Evolutionary conservation across 2,888 invertebrate species (phyloP).

Genomic region (Brassicogethes aeneus): DNA sequence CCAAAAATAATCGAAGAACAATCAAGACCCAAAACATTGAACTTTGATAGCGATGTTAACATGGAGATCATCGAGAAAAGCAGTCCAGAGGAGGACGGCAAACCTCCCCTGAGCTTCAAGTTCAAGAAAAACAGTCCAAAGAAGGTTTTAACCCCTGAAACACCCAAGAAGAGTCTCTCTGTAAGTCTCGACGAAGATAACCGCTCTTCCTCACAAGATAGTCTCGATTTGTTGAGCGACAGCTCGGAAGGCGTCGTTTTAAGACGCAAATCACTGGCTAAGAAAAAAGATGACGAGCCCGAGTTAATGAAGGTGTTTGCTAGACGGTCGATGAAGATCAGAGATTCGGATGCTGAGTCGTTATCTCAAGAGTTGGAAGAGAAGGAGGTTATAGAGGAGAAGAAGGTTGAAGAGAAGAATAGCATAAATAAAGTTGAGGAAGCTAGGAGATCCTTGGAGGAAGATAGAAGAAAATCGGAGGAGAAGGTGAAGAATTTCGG

Average conservation of each 20-base stretch:
- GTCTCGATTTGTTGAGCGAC: slow-evolving; percentile 33
- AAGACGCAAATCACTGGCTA: slow-evolving; percentile 47
- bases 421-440: slow-evolving; percentile 23
- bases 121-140: slow-evolving; percentile 24
- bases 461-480: slow-evolving; percentile 7
- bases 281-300: slow-evolving; percentile 60
- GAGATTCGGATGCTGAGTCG: slow-evolving; percentile 55
- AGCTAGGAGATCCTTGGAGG: slow-evolving; percentile 15
- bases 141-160: slow-evolving; percentile 26
- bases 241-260: slow-evolving; percentile 44
- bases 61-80: slow-evolving; percentile 39
- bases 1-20: slow-evolving; percentile 30
- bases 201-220: slow-evolving; percentile 26
- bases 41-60: slow-evolving; percentile 23
- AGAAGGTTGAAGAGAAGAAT: slow-evolving; percentile 43
- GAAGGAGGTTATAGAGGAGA: slow-evolving; percentile 57
- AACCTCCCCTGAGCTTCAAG: slow-evolving; percentile 9
- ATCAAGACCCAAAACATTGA: background rate
- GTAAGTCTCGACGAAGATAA: slow-evolving; percentile 43
- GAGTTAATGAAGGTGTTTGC: slow-evolving; percentile 78
- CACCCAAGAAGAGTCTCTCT: slow-evolving; percentile 41
- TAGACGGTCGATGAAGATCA: slow-evolving; percentile 69
- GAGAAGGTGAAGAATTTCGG: background rate
- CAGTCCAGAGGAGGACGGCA: slow-evolving; percentile 7
- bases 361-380: slow-evolving; percentile 50